Evolutionary conservation across 2,113 vertebrate genomes (phyloP).

Genomic region (Kryptolebias marmoratus): DNA sequence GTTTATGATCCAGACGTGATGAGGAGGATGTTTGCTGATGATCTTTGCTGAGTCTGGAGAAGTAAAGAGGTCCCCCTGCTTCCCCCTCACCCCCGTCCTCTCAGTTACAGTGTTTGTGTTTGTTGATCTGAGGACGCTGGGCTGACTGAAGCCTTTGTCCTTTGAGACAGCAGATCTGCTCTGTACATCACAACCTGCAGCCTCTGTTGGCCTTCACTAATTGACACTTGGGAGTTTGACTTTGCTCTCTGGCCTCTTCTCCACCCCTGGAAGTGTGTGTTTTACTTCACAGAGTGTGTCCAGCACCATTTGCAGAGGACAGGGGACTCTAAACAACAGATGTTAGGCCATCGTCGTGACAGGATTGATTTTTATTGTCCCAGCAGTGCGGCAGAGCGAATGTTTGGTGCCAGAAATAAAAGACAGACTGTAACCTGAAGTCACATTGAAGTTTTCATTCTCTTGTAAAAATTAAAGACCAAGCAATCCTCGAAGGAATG

Average conservation of each 20-base stretch:
- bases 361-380: no score
- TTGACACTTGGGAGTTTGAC: conserved; percentile 67
- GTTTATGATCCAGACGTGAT: conserved; percentile 54
- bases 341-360: conserved; percentile 16
- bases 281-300: conserved; percentile 73
- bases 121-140: conserved; percentile 21
- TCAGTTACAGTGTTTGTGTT: conserved; percentile 24
- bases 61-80: conserved; percentile 64
- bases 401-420: not conserved
- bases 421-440: no score
- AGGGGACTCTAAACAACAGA: conserved; percentile 29
- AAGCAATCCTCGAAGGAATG: no score
- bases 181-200: conserved; percentile 56
- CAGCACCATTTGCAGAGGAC: conserved; percentile 72
- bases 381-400: not conserved
- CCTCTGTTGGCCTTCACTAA: conserved; percentile 76
- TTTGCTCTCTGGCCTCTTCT: conserved; percentile 52
- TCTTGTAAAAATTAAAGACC: no score
- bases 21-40: conserved; percentile 72
- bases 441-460: no score
- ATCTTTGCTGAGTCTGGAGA: conserved; percentile 71
- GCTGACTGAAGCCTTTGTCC: conserved; percentile 62
- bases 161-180: conserved; percentile 44
- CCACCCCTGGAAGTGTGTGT: conserved; percentile 72
- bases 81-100: conserved; percentile 25